Percentiles rank a stretch among this genome's conserved stretches.
Conservation (phyloP, 2,797 vertebrate species). For the Sebastes iracundus region DNA sequence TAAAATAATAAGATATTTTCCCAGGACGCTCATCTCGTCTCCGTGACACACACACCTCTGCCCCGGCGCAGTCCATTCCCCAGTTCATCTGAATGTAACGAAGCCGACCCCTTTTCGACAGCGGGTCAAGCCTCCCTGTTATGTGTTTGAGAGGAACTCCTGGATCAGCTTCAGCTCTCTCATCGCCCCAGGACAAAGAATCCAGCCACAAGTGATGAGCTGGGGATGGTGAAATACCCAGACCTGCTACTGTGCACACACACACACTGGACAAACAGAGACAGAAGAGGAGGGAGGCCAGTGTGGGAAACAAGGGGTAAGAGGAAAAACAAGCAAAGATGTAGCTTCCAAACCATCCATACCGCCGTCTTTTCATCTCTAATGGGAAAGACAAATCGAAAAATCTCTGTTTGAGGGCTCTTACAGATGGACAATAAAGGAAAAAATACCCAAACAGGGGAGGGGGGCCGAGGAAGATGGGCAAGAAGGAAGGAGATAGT, state of each 20-base stretch:
- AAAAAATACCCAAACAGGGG: conserved; percentile 37
- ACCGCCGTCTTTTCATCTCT: conserved; percentile 47
- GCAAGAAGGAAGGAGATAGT: conserved; percentile 34
- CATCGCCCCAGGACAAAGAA: conserved; percentile 41
- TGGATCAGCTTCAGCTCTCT: conserved; percentile 48
- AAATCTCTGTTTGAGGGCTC: conserved; percentile 52
- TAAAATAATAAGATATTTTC: conserved; percentile 79
- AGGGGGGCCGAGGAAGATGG: conserved; percentile 28
- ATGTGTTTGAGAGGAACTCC: conserved; percentile 35
- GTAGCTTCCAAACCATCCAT: conserved; percentile 37
- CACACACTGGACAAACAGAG: conserved; percentile 10
- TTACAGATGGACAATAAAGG: conserved; percentile 60
- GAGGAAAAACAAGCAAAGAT: conserved; percentile 23
- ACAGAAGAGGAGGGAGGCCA: conserved; percentile 22
- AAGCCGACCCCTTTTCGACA: conserved; percentile 25
- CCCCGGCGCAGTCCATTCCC: conserved; percentile 45
- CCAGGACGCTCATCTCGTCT: conserved; percentile 63
- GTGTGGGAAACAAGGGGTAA: conserved; percentile 5
- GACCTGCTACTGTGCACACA: conserved; percentile 8
- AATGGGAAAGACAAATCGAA: conserved; percentile 50
- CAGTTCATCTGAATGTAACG: conserved; percentile 46
- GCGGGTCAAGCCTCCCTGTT: conserved; percentile 40
- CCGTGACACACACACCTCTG: conserved; percentile 42
- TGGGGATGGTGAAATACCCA: conserved; percentile 40
- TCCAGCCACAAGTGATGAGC: conserved; percentile 42